These are phyloP conservation scores for Sinella curviseta DNA, from an alignment of 1,140 invertebrate species.

Conservation along the genomic window DNA sequence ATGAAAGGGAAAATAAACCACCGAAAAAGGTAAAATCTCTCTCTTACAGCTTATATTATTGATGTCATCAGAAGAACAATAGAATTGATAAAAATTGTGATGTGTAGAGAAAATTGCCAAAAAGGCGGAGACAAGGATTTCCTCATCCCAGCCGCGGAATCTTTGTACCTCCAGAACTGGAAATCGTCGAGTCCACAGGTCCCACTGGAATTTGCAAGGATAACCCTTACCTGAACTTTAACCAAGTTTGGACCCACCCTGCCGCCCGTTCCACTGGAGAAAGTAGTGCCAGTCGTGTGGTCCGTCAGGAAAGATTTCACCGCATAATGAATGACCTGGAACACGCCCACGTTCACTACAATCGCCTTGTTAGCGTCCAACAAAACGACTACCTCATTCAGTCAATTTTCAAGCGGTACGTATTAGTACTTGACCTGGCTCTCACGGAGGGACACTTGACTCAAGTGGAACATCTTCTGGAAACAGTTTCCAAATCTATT, in stretches of 20 bases:
- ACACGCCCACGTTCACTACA: neutral
- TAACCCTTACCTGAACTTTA: slow-evolving; percentile 21
- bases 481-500: neutral
- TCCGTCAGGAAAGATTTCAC: slow-evolving; percentile 27
- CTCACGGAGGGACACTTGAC: slow-evolving; percentile 26
- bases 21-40: neutral
- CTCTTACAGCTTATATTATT: no score
- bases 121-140: neutral
- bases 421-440: slow-evolving; percentile 24
- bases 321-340: slow-evolving; percentile 28
- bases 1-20: slow-evolving; percentile 40
- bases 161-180: slow-evolving; percentile 24
- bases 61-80: neutral
- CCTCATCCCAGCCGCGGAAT: slow-evolving; percentile 20
- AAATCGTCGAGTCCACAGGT: slow-evolving; percentile 20
- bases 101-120: neutral
- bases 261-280: neutral
- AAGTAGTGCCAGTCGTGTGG: neutral
- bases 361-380: neutral
- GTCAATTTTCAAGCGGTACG: slow-evolving; percentile 24
- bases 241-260: slow-evolving; percentile 26
- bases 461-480: slow-evolving; percentile 2
- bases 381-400: slow-evolving; percentile 16
- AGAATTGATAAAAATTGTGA: no score
- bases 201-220: neutral